These are phyloP conservation scores for Arrhopalites spinosus DNA, from an alignment of 2,888 invertebrate species.

Conservation along the genomic window DNA sequence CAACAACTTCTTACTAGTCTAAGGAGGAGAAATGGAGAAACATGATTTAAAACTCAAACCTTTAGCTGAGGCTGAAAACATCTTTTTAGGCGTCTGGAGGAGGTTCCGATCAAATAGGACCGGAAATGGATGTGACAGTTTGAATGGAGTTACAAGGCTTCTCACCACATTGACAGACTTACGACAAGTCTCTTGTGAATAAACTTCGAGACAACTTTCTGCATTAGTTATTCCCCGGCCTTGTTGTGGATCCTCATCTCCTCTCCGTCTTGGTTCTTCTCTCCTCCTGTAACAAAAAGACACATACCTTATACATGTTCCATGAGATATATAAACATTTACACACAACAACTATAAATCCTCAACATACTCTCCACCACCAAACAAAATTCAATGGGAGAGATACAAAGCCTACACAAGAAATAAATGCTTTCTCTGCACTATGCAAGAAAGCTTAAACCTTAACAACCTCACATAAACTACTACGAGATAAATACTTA, in stretches of 20 bases:
- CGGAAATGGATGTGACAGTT: conserved; percentile 45
- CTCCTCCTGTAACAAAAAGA: neutral
- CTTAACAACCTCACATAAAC: neutral
- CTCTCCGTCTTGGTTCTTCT: conserved; percentile 1
- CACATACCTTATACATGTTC: neutral
- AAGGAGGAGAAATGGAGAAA: neutral
- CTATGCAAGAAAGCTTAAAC: neutral
- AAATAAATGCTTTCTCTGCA: neutral
- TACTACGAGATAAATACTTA: too few species aligned
- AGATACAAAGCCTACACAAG: neutral
- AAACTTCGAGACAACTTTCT: conserved; percentile 44
- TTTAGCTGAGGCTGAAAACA: neutral
- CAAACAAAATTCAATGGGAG: neutral
- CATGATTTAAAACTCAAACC: neutral
- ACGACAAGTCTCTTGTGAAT: conserved; percentile 44
- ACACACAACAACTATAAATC: conserved; percentile 6
- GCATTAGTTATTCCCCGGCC: conserved; percentile 37
- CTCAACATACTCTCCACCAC: neutral
- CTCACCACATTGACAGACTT: conserved; percentile 46
- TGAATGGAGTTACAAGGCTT: conserved; percentile 41
- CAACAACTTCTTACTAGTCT: too few species aligned
- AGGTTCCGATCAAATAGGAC: conserved; percentile 15
- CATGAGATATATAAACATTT: conserved; percentile 12
- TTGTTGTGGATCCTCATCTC: conserved; percentile 2
- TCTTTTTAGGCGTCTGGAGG: neutral